Percentiles rank a stretch among this genome's conserved stretches.
These are phyloP conservation scores for Perizoma affinitatum DNA, from an alignment of 2,888 invertebrate species.

Conservation along the genomic window DNA sequence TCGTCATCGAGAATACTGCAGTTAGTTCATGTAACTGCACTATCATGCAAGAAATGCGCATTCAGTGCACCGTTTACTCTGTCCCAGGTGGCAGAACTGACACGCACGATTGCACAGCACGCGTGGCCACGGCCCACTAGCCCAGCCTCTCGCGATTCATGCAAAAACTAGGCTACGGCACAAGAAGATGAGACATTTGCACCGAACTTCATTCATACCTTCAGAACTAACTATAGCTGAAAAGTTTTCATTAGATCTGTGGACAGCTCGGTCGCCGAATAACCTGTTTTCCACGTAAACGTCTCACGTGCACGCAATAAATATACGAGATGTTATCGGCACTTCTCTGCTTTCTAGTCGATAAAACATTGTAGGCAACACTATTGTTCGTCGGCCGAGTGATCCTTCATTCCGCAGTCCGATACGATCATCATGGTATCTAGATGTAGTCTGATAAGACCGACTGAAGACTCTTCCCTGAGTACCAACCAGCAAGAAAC, in stretches of 20 bases:
- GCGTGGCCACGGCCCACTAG: slow-evolving; percentile 35
- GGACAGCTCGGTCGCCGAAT: too few relatives aligned
- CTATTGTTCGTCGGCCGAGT: slow-evolving; percentile 59
- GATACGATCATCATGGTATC: slow-evolving; percentile 6
- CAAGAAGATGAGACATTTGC: too few relatives aligned
- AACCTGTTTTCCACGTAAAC: slow-evolving; percentile 10
- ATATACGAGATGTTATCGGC: slow-evolving; percentile 63
- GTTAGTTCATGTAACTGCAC: slow-evolving; percentile 38
- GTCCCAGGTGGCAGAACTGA: slow-evolving; percentile 36
- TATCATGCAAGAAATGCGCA: slow-evolving; percentile 35
- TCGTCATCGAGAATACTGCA: slow-evolving; percentile 28
- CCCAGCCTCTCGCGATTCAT: slow-evolving; percentile 22
- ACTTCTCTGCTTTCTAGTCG: slow-evolving; percentile 60
- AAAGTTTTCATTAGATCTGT: too few relatives aligned
- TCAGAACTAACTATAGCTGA: too few relatives aligned
- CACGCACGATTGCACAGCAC: slow-evolving; percentile 39
- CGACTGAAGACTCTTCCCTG: too few relatives aligned
- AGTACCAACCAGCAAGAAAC: too few relatives aligned
- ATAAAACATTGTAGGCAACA: slow-evolving; percentile 57
- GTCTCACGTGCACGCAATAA: slow-evolving; percentile 37
- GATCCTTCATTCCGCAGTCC: slow-evolving; percentile 44
- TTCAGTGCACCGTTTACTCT: slow-evolving; percentile 9
- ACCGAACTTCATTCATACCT: too few relatives aligned
- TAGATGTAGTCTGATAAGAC: too few relatives aligned
- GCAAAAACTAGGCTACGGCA: not conserved